Base-by-base conservation (phyloP, 92 coral and sea anemone species). In the Pocillopora grandis region DNA sequence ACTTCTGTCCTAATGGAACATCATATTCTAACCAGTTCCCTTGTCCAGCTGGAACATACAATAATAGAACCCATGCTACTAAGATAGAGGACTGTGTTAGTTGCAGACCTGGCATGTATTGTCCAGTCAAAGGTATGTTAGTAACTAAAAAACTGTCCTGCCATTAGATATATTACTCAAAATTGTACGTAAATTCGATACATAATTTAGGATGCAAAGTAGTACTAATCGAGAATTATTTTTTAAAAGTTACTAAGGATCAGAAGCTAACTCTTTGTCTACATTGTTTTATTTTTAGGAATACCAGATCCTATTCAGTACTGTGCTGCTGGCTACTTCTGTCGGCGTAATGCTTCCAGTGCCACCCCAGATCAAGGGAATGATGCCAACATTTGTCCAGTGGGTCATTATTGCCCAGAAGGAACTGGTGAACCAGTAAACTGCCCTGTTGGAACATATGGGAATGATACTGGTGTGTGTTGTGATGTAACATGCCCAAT, bases 1-100 rank as follows among this genome's bases (percentile, higher is more conserved):
- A 96, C 67, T 91, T 88, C 88, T 96, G 99, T 72, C 99, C 98
- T 1, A 94, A 94, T 88, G 98, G 98, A 15, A 94, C 99, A 1
- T 81, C 86, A 64, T 75, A 87, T 3, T 90, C 90, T 1, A 77
- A 92, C 85, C 88, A 94, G 80, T 88, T 90, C 75, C 92, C 97
- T 2, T 96, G 99, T 86, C 90, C 89, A 71, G 76, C 92, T 79
- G 99, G 99, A 19, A 96, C 97, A 69, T 96, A 90, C 82, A 96
- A 96, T 75, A 85, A 87, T 74, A 86, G 80, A 67, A 83, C 88
- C 11, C 77, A 80, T 19, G 82, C 88, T 27, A 94, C 94, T 16
- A 92, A 89, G 37, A 77, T 72, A 77, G 87, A 89, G 66, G 98
- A 96, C 80, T 96, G 99, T 79, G 90, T 89, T n/a, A 84, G 93